Base-by-base conservation (phyloP, 1,140 invertebrate species). In the Meloidogyne floridensis region DNA sequence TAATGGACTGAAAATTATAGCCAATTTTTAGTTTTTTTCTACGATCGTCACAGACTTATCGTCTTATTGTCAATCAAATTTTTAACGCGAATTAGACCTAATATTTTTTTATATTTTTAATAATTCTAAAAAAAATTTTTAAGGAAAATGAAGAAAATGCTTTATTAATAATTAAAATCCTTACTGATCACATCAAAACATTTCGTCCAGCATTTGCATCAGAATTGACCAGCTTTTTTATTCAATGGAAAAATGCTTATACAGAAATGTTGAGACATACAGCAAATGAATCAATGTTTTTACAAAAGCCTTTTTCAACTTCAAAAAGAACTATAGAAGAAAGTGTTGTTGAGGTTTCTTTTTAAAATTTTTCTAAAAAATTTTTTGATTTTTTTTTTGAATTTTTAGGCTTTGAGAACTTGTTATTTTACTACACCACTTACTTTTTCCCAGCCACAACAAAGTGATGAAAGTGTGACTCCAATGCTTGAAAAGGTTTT, bases 81-180 rank as follows among this genome's bases (percentile, higher is more conserved):
- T 32, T 32, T 32, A 32, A 2, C 32, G 32, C 1, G 2, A 32
- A 32, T 32, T 32, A 32, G 32, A 2, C 32, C 32, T 32, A 32
- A 32, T 32, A 32, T 2, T 32, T 32, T 32, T 32, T 32, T 32
- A 32, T 32, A 32, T 32, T 32, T 32, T 32, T 32, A 32, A 32
- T 32, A 32, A 2, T 32, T 32, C 32, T 32, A 32, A 32, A 32
- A 32, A 32, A 32, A 5, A 15, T 75, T 71, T 70, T 81, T 56
- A 32, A 73, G 54, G 84, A 86, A 43, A 86, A 85, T 32, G 84
- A 85, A 73, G 84, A 85, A 42, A 87, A 85, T 53, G 84, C 84
- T 47, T 69, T 87, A 51, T 80, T 87, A 20, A 81, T 80, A 11
- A 73, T 85, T 47, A 85, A 85, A 79, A 83, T 85, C 18, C 43